These are phyloP conservation scores for Alca torda DNA, from an alignment of 2,797 vertebrate genomes.

Conservation along the genomic window DNA sequence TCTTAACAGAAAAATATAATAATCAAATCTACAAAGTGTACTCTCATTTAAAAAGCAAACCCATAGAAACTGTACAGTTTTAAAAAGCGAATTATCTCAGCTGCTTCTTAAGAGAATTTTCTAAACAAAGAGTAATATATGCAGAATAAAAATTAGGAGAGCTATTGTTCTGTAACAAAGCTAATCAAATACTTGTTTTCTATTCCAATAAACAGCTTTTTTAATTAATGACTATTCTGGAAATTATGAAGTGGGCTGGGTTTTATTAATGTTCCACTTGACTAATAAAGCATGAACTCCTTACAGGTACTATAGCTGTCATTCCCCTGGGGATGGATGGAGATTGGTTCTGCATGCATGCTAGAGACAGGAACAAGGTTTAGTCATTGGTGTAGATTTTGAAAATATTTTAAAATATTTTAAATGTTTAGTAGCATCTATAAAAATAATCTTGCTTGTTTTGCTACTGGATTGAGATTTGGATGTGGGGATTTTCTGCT, in stretches of 20 bases:
- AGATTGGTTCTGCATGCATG: neutral
- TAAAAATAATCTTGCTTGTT: constrained; percentile 37
- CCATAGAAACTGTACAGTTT: constrained; percentile 56
- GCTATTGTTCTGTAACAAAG: constrained; percentile 69
- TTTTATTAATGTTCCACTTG: constrained; percentile 70
- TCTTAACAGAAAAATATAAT: constrained; percentile 53
- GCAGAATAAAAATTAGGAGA: constrained; percentile 53
- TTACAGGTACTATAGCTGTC: constrained; percentile 36
- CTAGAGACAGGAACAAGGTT: constrained; percentile 28
- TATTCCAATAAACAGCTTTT: constrained; percentile 64
- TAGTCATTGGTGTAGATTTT: neutral
- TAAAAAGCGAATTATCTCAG: constrained; percentile 55
- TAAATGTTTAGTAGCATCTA: constrained; percentile 18
- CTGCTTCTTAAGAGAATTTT: constrained; percentile 36
- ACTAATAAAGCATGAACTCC: constrained; percentile 72
- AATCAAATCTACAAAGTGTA: constrained; percentile 38
- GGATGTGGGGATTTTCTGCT: constrained; percentile 1
- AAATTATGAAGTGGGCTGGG: constrained; percentile 64
- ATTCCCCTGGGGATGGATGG: neutral
- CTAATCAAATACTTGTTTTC: constrained; percentile 73
- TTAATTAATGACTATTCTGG: constrained; percentile 64
- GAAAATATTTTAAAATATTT: constrained; percentile 41
- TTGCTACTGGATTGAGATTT: constrained; percentile 7
- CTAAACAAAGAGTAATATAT: constrained; percentile 61
- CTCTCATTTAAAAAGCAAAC: constrained; percentile 53